Base-by-base conservation (phyloP, 2,797 vertebrate genomes). In the Falco peregrinus region DNA sequence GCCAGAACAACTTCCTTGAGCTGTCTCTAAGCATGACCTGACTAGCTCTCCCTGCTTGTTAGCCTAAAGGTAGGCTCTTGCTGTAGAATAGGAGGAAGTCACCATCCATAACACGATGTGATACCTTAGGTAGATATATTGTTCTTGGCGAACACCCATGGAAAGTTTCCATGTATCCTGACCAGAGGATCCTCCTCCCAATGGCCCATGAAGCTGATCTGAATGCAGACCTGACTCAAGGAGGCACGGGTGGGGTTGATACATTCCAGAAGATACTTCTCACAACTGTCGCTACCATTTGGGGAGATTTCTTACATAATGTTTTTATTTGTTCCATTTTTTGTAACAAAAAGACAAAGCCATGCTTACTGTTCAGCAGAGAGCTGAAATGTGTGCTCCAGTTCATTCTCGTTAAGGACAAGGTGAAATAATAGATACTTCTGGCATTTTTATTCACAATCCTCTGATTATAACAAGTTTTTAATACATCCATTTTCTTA, bases 191-290 rank as follows among this genome's bases (percentile, higher is more conserved):
- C 17, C 64, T 45, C 43, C 69, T 76, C 59, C 39, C 18, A 41
- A 29, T 1, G 1, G 15, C 13, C 18, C 1, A 1, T 15, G 29
- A 80, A 33, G 28, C 16, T 20, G 8, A 64, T 13, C 21, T 37
- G 63, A 75, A 45, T 29, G 35, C 6, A 81, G 50, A 56, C 50
- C 35, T 56, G 43, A n/a, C 22, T 39, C 18, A 51, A 15, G 43
- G 70, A 51, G 7, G 47, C 12, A 24, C 5, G 35, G 21, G 21
- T 5, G 10, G 12, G 29, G 11, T 6, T 18, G 18, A 29, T 31
- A 35, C 18, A 28, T 73, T 74, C 73, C 0, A 0, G 35, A 37
- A 74, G 33, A 13, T 35, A 63, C 16, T 63, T 74, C 43, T 69
- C 37, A 63, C 26, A 50, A 41, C n/a, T 25, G 54, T 31, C 20